Evolutionary conservation across 2,797 vertebrate genomes (phyloP).

Genomic region (Enteromius thamalakanensis): DNA sequence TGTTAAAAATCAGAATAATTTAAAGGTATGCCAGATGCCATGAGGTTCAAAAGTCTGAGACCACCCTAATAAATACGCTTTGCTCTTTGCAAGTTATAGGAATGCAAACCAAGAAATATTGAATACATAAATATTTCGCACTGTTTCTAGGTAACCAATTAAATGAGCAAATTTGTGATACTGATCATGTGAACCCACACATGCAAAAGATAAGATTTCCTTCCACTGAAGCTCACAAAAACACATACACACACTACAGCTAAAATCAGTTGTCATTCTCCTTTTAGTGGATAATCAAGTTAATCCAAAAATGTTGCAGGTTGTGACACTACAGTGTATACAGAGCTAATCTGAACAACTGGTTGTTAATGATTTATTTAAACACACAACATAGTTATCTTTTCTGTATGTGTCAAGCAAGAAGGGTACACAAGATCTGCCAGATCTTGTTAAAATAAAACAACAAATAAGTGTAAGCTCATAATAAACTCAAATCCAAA

Average conservation of each 20-base stretch:
- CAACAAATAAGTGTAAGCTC: not conserved
- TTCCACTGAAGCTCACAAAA: not conserved
- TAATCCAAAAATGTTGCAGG: not conserved
- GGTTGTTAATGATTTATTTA: not conserved
- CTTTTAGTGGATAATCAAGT: not conserved
- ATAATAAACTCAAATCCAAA: not conserved
- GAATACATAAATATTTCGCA: not conserved
- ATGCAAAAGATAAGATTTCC: not conserved
- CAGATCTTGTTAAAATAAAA: not conserved
- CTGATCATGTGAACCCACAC: not conserved
- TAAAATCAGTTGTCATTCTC: not conserved
- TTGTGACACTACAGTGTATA: not conserved
- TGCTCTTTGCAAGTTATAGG: not conserved
- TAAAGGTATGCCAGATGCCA: not conserved
- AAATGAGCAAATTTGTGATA: not conserved
- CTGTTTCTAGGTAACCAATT: not conserved
- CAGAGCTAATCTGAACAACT: not conserved
- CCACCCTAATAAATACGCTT: not conserved
- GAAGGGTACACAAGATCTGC: not conserved
- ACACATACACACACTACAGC: not conserved
- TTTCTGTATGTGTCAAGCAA: not conserved
- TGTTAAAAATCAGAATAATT: not conserved
- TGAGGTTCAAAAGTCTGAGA: conserved; percentile 17
- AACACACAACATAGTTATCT: not conserved
- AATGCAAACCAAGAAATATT: not conserved